Evolutionary conservation across 2,797 vertebrate genomes (phyloP), one percentile per base, ranked within the genome.

Genomic region (Parotocinclus haroldoi): DNA sequence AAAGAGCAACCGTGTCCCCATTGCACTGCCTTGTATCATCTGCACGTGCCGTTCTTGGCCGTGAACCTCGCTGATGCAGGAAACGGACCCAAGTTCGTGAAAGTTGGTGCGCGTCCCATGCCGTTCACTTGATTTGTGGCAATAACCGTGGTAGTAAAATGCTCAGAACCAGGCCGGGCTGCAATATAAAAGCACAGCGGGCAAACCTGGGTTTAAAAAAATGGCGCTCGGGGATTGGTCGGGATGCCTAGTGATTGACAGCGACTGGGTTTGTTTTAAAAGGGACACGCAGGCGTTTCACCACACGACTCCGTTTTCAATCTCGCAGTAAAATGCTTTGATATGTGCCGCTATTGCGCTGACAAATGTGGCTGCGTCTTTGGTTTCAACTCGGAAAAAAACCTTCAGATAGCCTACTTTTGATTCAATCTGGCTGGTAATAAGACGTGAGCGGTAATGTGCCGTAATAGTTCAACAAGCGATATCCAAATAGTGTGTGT

Each of bases 131-230:
- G 93, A 94, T 94, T 95, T 94, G 92, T 89, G 88, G 87, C 89
- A 92, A 90, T 92, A 92, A 92, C 91, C 90, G 87, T 92, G 89
- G 90, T 91, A 90, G 93, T 89, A 93, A 93, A 96, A 94, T 92
- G 93, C 92, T 92, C 94, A 92, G 91, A 93, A 94, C 92, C 93
- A 95, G 85, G 93, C 94, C 93, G 90, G 88, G 92, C 91, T 91
- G 93, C 89, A 92, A 92, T 93, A 98, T 95, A 98, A 98, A 97
- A 96, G 96, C 95, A 94, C 96, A 98, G 95, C 95, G 90, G 95
- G 96, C 90, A 92, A 92, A 94, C 84, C 87, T 90, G 94, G 94
- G 95, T 93, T 93, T 93, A 91, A 90, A 92, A 82, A 91, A 93
- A 91, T 87, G 89, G 90, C 89, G 89, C 91, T 87, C 88, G 78